Evolutionary conservation across 1,140 invertebrate species (phyloP).

Genomic region (Bombus consobrinus): DNA sequence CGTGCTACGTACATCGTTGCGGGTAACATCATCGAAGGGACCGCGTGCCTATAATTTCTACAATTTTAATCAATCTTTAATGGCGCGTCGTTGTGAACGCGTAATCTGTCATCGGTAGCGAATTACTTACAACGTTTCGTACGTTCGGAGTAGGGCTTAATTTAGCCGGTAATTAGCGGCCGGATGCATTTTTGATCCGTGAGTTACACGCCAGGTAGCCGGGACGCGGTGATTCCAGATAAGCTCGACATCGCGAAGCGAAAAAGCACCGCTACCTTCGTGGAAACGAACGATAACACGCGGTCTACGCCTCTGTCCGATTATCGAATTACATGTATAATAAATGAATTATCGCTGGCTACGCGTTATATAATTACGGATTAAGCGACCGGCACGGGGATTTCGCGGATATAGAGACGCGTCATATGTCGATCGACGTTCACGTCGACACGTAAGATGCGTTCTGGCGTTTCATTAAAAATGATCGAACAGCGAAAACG

Average conservation of each 20-base stretch:
- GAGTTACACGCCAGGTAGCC: constrained; percentile 28
- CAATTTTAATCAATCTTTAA: constrained; percentile 49
- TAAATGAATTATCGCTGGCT: constrained; percentile 49
- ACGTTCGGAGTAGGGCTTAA: background rate
- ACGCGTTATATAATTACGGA: constrained; percentile 55
- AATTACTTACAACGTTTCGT: constrained; percentile 25
- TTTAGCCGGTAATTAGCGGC: constrained; percentile 26
- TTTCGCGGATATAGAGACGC: constrained; percentile 11
- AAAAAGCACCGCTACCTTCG: background rate
- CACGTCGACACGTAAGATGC: constrained; percentile 4
- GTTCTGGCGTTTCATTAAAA: background rate
- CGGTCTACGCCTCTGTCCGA: constrained; percentile 25
- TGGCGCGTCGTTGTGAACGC: background rate
- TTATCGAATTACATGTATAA: constrained; percentile 58
- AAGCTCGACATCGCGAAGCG: background rate
- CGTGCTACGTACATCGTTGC: background rate
- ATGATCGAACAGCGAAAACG: constrained; percentile 26
- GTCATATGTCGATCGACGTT: constrained; percentile 17
- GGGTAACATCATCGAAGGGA: background rate
- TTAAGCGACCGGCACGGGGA: constrained; percentile 31
- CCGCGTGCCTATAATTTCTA: constrained; percentile 18
- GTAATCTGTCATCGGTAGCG: constrained; percentile 46
- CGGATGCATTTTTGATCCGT: constrained; percentile 43
- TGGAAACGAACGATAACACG: constrained; percentile 39
- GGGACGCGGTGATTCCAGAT: constrained; percentile 23